A percentile compares a stretch with the other conserved stretches of the same genome.
phyloP scores from a whole-genome alignment of 1,140 invertebrate species.

The Aphis gossypii region DNA sequence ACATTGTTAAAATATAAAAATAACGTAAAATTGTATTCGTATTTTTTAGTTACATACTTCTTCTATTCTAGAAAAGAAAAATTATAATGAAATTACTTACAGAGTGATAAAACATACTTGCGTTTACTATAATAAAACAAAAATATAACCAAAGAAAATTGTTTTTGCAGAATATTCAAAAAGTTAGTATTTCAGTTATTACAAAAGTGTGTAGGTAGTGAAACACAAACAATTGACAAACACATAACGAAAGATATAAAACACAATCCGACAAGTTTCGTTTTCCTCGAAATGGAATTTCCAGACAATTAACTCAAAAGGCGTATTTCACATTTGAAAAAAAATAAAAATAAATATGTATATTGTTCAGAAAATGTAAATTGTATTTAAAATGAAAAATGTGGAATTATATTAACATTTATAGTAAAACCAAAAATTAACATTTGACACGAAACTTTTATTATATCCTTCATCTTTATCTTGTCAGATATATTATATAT shows the following conservation, averaged over 20 bases:
- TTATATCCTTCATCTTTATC: neutral
- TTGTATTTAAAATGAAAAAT: neutral
- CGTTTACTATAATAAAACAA: neutral
- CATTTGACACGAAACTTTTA: neutral
- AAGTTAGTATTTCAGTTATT: neutral
- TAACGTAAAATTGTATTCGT: neutral
- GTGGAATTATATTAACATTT: neutral
- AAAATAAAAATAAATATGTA: neutral
- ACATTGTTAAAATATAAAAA: neutral
- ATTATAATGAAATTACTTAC: neutral
- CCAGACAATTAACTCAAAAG: neutral
- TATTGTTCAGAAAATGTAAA: neutral
- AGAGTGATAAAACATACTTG: neutral
- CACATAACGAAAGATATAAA: neutral
- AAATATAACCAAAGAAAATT: neutral
- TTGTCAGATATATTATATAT: too few species aligned
- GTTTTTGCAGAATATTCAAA: neutral
- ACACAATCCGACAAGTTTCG: neutral
- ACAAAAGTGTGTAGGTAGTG: neutral
- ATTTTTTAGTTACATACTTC: neutral
- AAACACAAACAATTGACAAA: conserved; percentile 20
- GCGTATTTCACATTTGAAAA: neutral
- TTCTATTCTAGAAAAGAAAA: neutral
- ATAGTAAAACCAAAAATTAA: neutral
- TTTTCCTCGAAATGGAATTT: neutral